Conservation (phyloP, 2,888 invertebrate species). For the Chorisops tibialis region DNA sequence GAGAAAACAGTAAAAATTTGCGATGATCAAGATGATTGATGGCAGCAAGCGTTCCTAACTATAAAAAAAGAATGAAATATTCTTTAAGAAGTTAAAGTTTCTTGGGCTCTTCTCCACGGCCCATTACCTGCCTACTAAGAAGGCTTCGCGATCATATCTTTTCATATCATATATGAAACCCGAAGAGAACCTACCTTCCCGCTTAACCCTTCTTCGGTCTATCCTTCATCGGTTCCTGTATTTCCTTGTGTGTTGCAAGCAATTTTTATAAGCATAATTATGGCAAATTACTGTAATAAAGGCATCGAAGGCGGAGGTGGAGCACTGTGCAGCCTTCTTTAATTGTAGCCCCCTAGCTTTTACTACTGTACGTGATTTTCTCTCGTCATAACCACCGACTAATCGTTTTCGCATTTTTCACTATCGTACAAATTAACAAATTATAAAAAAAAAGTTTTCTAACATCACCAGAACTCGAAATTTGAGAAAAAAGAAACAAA, state of each 20-base stretch:
- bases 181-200: not conserved
- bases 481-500: no score
- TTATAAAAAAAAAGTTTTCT: constrained; percentile 20
- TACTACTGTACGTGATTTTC: constrained; percentile 23
- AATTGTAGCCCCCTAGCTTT: constrained; percentile 23
- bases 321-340: constrained; percentile 17
- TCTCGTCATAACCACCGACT: not conserved
- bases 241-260: constrained; percentile 13
- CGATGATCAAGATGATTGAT: constrained; percentile 26
- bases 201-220: not conserved
- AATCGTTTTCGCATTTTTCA: not conserved
- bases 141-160: not conserved
- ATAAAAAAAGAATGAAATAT: constrained; percentile 4
- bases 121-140: not conserved
- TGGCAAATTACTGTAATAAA: constrained; percentile 26
- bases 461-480: no score
- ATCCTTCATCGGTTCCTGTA: not conserved
- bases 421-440: constrained; percentile 17
- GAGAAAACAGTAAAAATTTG: constrained; percentile 22
- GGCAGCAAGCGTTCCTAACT: constrained; percentile 15
- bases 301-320: constrained; percentile 23
- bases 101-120: no score
- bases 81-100: no score
- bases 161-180: not conserved
- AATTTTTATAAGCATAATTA: constrained; percentile 26